phyloP scores from a whole-genome alignment of 2,888 invertebrate genomes.

The Hedya salicella region DNA sequence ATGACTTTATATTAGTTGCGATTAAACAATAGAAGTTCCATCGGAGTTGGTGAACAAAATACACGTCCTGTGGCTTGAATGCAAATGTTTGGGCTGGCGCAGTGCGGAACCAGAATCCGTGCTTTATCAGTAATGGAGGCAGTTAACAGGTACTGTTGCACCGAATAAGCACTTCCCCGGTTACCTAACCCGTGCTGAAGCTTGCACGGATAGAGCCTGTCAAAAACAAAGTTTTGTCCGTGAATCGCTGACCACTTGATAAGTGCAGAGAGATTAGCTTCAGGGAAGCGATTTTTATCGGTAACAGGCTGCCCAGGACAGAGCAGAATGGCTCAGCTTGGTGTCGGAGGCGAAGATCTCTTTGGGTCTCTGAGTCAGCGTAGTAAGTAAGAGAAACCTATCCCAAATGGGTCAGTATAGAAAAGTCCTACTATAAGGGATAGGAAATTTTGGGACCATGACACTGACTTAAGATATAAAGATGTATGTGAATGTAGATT shows the following conservation, averaged over 20 bases:
- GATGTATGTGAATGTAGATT: too few species aligned
- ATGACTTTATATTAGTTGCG: background rate
- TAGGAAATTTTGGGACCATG: too few species aligned
- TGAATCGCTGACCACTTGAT: background rate
- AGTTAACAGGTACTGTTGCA: slow-evolving; percentile 18
- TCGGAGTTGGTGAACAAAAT: slow-evolving; percentile 10
- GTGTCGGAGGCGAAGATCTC: too few species aligned
- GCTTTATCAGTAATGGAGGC: slow-evolving; percentile 34
- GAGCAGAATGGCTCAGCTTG: too few species aligned
- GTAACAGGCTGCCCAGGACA: too few species aligned
- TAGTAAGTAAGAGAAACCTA: too few species aligned
- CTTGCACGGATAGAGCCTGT: background rate
- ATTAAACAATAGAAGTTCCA: slow-evolving; percentile 22
- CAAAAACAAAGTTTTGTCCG: background rate
- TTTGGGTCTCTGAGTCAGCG: too few species aligned
- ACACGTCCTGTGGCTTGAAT: slow-evolving; percentile 15
- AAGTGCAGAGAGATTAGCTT: too few species aligned
- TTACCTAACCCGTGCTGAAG: slow-evolving; percentile 5
- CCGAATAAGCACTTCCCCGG: slow-evolving; percentile 16
- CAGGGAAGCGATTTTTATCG: too few species aligned
- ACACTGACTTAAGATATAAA: too few species aligned
- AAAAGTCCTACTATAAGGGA: too few species aligned
- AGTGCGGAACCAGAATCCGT: slow-evolving; percentile 36
- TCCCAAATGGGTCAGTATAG: too few species aligned
- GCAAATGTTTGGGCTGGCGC: slow-evolving; percentile 37